Percentiles rank a stretch among this genome's conserved stretches.
Conservation (phyloP, 2,113 vertebrate species). For the Aegithalos caudatus region DNA sequence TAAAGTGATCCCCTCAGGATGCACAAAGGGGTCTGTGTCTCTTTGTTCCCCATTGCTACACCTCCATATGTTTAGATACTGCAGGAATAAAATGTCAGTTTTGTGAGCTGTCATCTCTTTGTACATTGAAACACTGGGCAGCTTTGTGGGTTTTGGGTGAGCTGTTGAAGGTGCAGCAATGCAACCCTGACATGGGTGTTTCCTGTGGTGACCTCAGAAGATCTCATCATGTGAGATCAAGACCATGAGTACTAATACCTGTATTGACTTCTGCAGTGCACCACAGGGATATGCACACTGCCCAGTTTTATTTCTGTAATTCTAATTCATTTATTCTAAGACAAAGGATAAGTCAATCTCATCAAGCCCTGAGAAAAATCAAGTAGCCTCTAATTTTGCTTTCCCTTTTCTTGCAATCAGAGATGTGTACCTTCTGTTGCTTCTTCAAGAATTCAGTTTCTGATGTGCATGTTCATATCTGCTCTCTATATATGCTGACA, state of each 20-base stretch:
- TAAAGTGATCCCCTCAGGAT: neutral
- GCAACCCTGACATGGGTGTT: accelerated
- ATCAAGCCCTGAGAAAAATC: neutral
- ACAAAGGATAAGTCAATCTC: neutral
- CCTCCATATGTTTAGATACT: neutral
- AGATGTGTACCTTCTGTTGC: neutral
- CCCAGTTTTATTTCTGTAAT: neutral
- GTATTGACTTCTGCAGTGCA: neutral
- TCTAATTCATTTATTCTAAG: neutral
- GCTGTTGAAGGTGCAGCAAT: neutral
- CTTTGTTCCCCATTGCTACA: neutral
- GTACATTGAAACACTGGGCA: neutral
- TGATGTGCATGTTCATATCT: neutral
- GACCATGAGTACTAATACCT: neutral
- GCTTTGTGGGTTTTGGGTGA: neutral
- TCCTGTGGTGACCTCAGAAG: neutral
- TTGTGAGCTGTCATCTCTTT: neutral
- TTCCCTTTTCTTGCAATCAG: neutral
- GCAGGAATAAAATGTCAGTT: neutral
- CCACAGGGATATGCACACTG: neutral
- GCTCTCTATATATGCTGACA: neutral
- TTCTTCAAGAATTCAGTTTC: neutral
- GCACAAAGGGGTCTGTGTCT: neutral
- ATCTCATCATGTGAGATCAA: accelerated
- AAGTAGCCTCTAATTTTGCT: neutral